Evolutionary conservation across 2,888 invertebrate genomes (phyloP), one percentile per base, ranked within the genome.

Genomic region (Tromatobia lineatoria): DNA sequence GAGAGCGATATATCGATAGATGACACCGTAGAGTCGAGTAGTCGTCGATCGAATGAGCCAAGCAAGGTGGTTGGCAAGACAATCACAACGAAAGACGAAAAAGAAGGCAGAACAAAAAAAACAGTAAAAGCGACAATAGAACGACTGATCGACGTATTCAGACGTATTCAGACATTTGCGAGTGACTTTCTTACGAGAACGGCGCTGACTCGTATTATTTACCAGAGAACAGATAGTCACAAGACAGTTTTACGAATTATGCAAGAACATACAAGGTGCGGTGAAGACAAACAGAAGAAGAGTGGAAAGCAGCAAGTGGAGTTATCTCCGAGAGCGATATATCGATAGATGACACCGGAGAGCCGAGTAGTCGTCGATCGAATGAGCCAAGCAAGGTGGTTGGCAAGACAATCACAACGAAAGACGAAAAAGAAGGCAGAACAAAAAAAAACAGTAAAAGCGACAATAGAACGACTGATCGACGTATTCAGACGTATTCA

Each of bases 31-130:
- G 38, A 64, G 74, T 29, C 59, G 61, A 57, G 61, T 69, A 75
- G 83, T 79, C 69, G 75, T 70, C 57, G 75, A 79, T 79, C 66
- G 83, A 75, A 83, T 70, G 82, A 57, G 78, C 70, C 45, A 18
- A 15, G 25, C 70, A 47, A 70, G 69, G 45, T 57, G 29, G 76
- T n/a, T 47, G 18, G 59, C 54, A 23, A 10, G 29, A 4, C 50
- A 71, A 52, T 75, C 64, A 64, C 64, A 52, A 61, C 47, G 73
- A 47, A 59, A 25, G 59, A 59, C 23, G 25, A 74, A 61, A 69
- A 38, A 59, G 67, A 69, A 18, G 69, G 47, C 11, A 50, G 47
- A 34, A n/a, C n/a, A n/a, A n/a, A n/a, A n/a, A n/a, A n/a, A n/a
- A n/a, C n/a, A n/a, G n/a, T n/a, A n/a, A n/a, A n/a, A n/a, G n/a